Evolutionary conservation across 2,888 invertebrate species (phyloP), one percentile per base, ranked within the genome.

Genomic region (Calameuta idolon): DNA sequence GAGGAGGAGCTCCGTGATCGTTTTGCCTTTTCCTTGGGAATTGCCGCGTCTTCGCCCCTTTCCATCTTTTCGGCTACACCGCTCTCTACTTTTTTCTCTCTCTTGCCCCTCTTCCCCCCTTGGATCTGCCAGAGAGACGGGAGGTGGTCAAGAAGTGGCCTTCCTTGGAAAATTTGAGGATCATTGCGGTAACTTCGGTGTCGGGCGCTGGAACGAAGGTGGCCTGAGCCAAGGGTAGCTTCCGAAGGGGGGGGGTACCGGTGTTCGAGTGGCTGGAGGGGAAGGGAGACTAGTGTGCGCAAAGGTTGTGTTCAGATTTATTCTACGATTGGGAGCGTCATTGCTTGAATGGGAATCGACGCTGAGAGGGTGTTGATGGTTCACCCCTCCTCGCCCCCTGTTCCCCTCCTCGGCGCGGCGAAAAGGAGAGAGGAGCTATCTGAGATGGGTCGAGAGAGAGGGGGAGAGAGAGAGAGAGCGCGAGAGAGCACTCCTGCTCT

Each of bases 241-340:
- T 30, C n/a, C 3, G 15, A 30, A 30, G 69, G 69, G 69, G 33
- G 69, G 69, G 69, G 33, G 69, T 30, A 30, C 40, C 40, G 15
- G 15, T 15, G 69, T 33, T 69, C 30, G 74, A n/a, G 71, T 71
- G 12, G 71, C 12, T 5, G 34, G 34, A 74, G 31, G 74, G 40
- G 69, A 69, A 40, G 71, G 76, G 34, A 69, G 15, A n/a, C 23
- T 15, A 33, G 30, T 69, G 77, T 73, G 76, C 23, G 34, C 33
- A 71, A 68, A 69, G 79, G 75, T 77, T 75, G 76, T 74, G 80
- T 81, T 84, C 77, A 84, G 84, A 87, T 87, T 86, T 85, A 87
- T 87, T 85, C 84, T 82, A 82, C 84, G 84, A 87, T 85, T 85
- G 83, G 78, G 78, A 81, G 82, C 79, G 81, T 80, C 81, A 84